Percentiles rank a stretch among this genome's conserved stretches.
Conservation (phyloP, 2,113 vertebrate genomes). For the Spheniscus mendiculus region DNA sequence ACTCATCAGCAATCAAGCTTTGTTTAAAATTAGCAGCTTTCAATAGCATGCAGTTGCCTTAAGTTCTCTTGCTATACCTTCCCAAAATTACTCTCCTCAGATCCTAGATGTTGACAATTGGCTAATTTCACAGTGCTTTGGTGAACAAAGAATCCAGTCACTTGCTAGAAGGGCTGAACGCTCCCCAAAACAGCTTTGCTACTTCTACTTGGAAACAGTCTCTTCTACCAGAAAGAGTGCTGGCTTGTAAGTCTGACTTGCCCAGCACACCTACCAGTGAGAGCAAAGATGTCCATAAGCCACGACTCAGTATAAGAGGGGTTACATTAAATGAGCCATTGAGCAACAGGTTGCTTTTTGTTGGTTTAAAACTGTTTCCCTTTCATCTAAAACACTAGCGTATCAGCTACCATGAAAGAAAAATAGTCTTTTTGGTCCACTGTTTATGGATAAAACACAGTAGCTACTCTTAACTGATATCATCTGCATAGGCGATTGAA, state of each 20-base stretch:
- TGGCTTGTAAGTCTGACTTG: not conserved
- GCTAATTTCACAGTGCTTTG: not conserved
- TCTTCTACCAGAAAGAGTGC: not conserved
- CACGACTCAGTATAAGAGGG: not conserved
- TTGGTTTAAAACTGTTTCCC: not conserved
- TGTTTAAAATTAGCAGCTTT: not conserved
- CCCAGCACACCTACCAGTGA: not conserved
- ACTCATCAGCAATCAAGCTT: rapidly evolving
- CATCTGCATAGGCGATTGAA: not conserved
- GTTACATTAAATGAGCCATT: not conserved
- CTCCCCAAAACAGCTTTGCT: not conserved
- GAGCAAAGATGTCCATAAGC: not conserved
- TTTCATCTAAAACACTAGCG: not conserved
- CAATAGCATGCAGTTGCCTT: not conserved
- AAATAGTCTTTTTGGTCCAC: not conserved
- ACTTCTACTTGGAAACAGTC: not conserved
- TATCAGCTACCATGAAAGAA: not conserved
- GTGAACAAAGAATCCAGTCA: not conserved
- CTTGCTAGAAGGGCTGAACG: not conserved
- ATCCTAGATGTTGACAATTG: not conserved
- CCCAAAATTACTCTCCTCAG: not conserved
- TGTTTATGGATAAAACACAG: not conserved
- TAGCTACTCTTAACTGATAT: not conserved
- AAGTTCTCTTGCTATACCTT: not conserved
- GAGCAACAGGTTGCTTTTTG: not conserved